Conservation (phyloP, 2,888 invertebrate genomes). For the Hipparchia sbordonii region DNA sequence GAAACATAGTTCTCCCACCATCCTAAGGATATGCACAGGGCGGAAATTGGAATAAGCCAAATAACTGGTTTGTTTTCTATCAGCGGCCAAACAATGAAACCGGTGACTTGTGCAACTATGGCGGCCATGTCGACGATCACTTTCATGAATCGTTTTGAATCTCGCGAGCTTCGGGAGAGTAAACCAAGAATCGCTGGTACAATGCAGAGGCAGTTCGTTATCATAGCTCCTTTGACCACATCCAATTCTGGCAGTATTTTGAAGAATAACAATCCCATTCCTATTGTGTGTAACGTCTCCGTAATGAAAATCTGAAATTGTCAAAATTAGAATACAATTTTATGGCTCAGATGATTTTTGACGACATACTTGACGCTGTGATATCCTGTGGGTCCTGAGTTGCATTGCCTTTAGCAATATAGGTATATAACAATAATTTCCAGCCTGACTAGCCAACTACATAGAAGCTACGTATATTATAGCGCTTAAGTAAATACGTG, state of each 20-base stretch:
- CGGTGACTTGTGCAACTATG: conserved; percentile 94
- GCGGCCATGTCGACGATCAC: conserved; percentile 93
- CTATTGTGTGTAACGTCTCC: conserved; percentile 94
- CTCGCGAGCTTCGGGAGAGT: conserved; percentile 91
- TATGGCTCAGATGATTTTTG: too few relatives aligned
- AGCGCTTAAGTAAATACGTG: too few relatives aligned
- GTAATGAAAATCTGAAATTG: conserved; percentile 87
- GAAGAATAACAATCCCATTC: conserved; percentile 93
- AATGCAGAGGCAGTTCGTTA: conserved; percentile 97
- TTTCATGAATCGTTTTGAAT: conserved; percentile 89
- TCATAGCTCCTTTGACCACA: conserved; percentile 96
- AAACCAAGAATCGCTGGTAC: conserved; percentile 91
- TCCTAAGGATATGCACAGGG: conserved; percentile 93
- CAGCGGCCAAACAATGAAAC: conserved; percentile 96
- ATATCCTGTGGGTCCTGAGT: too few relatives aligned
- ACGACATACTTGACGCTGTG: too few relatives aligned
- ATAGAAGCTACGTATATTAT: too few relatives aligned
- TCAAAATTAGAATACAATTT: too few relatives aligned
- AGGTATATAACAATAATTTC: too few relatives aligned
- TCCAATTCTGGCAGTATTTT: conserved; percentile 95
- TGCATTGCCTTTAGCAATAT: too few relatives aligned
- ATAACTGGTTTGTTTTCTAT: conserved; percentile 88
- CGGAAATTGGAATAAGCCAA: conserved; percentile 93
- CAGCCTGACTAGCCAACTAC: too few relatives aligned
- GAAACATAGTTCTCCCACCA: conserved; percentile 99